Conservation (phyloP, 2,113 vertebrate genomes). For the Manacus vitellinus region DNA sequence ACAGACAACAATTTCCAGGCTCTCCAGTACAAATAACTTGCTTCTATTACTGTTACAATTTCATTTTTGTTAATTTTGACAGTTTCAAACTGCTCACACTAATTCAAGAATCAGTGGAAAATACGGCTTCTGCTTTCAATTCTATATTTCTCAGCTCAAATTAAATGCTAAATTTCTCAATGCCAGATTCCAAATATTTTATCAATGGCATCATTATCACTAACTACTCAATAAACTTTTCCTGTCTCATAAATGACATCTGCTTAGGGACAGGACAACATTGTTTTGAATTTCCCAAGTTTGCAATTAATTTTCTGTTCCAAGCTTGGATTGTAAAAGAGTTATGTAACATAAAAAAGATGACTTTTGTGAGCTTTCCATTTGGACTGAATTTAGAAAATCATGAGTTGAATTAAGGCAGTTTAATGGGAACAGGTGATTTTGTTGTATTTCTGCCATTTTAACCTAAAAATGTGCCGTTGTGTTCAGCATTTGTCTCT, state of each 20-base stretch:
- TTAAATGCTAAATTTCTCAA: neutral
- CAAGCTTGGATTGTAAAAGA: neutral
- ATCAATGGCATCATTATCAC: neutral
- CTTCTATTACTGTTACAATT: neutral
- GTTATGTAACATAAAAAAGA: constrained; percentile 9
- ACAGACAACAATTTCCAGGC: neutral
- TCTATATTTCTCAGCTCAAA: neutral
- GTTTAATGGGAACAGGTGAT: neutral
- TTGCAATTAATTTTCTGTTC: constrained; percentile 1
- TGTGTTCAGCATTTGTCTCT: neutral
- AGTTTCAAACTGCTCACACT: neutral
- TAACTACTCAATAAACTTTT: neutral
- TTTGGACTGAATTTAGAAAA: neutral
- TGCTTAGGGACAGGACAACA: neutral
- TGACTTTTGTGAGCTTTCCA: neutral
- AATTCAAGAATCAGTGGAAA: neutral
- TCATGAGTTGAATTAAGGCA: neutral
- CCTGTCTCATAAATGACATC: neutral
- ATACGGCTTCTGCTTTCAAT: neutral
- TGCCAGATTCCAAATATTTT: constrained; percentile 19
- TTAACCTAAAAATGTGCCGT: neutral
- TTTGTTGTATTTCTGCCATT: neutral
- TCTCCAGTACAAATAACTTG: neutral
- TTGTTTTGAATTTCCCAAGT: neutral
- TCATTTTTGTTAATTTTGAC: neutral